These are phyloP conservation scores for Pseudotriccus pelzelni DNA, from an alignment of 2,797 vertebrate species.

Conservation along the genomic window DNA sequence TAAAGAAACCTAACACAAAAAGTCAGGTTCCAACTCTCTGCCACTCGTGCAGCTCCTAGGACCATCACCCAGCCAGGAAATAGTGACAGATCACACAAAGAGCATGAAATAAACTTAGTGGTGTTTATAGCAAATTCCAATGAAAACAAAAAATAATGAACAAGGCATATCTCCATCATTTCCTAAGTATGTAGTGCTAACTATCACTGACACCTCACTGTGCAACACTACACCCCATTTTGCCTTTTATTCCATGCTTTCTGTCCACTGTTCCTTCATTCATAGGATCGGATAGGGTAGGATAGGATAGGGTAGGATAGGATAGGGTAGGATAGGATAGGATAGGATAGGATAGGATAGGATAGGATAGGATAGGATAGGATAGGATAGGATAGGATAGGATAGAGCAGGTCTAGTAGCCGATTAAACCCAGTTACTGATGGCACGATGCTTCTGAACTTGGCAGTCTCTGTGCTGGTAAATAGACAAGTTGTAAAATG, in stretches of 20 bases:
- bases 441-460: neutral
- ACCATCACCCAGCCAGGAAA: neutral
- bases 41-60: neutral
- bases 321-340: neutral
- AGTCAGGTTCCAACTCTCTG: neutral
- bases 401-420: neutral
- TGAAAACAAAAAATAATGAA: neutral
- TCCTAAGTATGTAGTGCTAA: neutral
- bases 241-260: neutral
- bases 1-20: neutral
- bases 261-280: neutral
- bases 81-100: neutral
- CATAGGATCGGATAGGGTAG: no score
- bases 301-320: neutral
- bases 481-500: neutral
- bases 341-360: neutral
- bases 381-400: accelerated
- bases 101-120: neutral
- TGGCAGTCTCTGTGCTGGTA: neutral
- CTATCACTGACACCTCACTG: neutral
- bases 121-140: neutral
- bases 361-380: neutral
- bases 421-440: neutral
- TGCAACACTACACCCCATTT: neutral
- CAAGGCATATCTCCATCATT: neutral